Conservation (phyloP, 2,113 vertebrate genomes). For the Capra hircus region DNA sequence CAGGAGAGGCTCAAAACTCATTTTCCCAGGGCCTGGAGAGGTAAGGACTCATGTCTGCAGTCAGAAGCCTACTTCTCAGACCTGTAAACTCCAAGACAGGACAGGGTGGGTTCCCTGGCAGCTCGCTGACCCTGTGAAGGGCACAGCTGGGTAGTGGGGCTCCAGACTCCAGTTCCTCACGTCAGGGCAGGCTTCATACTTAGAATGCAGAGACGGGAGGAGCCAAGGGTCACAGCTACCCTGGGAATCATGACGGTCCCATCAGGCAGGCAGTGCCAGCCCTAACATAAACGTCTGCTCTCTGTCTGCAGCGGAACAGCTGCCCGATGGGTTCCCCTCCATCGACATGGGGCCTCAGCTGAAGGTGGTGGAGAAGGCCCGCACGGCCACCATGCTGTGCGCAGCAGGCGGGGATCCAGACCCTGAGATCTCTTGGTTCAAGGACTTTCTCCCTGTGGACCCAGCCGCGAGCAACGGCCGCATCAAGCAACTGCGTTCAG, state of each 20-base stretch:
- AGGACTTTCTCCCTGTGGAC: slow-evolving; percentile 97
- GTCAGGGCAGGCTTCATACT: not conserved
- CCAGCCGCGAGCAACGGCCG: slow-evolving; percentile 90
- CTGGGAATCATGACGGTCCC: not conserved
- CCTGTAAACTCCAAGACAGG: not conserved
- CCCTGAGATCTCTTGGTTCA: slow-evolving; percentile 98
- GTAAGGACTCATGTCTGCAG: not conserved
- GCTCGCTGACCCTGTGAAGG: not conserved
- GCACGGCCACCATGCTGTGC: slow-evolving; percentile 97
- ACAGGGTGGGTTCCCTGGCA: not conserved
- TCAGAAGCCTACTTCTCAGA: slow-evolving; percentile 11
- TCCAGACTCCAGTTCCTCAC: not conserved
- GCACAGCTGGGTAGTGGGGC: not conserved
- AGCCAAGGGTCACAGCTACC: not conserved
- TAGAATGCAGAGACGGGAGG: not conserved
- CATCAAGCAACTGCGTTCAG: slow-evolving; percentile 97
- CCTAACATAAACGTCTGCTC: not conserved
- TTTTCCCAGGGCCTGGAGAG: not conserved
- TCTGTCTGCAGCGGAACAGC: slow-evolving; percentile 90
- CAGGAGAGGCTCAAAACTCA: not conserved
- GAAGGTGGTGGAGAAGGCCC: slow-evolving; percentile 96
- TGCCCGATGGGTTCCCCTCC: slow-evolving; percentile 93
- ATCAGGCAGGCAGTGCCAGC: accelerated
- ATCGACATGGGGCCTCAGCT: slow-evolving; percentile 99
- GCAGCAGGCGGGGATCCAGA: slow-evolving; percentile 96